Base-by-base conservation (phyloP, 2,797 vertebrate genomes). In the Heteromormyrus szaboi region DNA sequence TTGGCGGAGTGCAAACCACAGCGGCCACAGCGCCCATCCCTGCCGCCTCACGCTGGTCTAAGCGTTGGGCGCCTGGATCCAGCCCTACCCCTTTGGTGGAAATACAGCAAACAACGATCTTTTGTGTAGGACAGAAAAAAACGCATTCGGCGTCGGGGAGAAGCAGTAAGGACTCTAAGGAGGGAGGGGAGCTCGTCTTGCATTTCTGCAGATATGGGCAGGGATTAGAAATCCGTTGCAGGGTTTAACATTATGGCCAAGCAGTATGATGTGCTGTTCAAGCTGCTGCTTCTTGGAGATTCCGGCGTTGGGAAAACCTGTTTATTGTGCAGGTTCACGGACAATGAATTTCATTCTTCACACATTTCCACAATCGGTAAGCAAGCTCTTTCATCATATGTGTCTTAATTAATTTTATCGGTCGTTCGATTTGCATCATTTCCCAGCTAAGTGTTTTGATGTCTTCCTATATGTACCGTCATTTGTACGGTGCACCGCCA, bases 361-460 rank as follows among this genome's bases (percentile, higher is more conserved):
- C 98, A 99, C 89, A 98, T 99, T 94, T 98, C 98, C 92, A 99
- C 98, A 90, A 98, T 99, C 92, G 98, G 98, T 98, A 97, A 97
- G 96, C 92, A 87, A 90, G 91, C 81, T 17, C 54, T 17, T 68
- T 25, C 41, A 29, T 87, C n/a, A 56, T 19, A 41, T 76, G 33
- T 12, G 85, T 37, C 22, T 37, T 59, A 59, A 22, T 59, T 46
- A 3, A 84, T 46, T 84, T 22, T n/a, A 22, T 50, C 79, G 17
- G 25, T 14, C 41, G n/a, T 22, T 84, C 19, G 62, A 65, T 65
- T 65, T 29, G 25, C 62, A 65, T 29, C 22, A 65, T 65, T 65
- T 65, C 22, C 25, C 62, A 65, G 62, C 22, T 12, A 29, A 65
- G 25, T 65, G 25, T 29, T 85, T 85, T 51, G 50, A 29, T 53